Evolutionary conservation across 2,797 vertebrate genomes (phyloP).

Genomic region (Chrosomus eos): DNA sequence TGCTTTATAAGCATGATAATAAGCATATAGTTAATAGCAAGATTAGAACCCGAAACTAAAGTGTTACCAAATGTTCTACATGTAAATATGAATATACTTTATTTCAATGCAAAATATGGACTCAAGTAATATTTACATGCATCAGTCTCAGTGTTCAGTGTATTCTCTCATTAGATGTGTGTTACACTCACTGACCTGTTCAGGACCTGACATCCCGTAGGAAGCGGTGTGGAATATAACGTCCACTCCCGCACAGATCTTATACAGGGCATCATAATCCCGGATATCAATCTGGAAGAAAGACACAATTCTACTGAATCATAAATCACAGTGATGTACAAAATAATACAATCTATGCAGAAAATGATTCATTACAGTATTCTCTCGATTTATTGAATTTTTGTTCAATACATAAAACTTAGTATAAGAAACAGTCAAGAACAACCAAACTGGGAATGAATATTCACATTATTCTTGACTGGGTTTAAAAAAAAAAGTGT

Average conservation of each 20-base stretch:
- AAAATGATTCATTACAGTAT: neutral
- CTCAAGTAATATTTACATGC: neutral
- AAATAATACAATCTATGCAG: neutral
- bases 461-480: neutral
- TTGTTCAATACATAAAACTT: neutral
- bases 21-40: no score
- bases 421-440: neutral
- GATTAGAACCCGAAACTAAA: no score
- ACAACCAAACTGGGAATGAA: neutral
- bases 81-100: neutral
- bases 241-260: constrained; percentile 85
- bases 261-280: constrained; percentile 83
- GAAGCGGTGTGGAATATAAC: constrained; percentile 92
- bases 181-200: constrained; percentile 80
- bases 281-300: constrained; percentile 86
- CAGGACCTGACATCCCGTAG: constrained; percentile 89
- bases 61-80: neutral
- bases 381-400: neutral
- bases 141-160: neutral
- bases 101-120: neutral
- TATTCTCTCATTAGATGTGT: neutral
- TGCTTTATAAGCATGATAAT: no score
- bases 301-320: neutral
- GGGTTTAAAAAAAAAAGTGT: neutral
- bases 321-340: neutral